Conservation (phyloP, 2,888 invertebrate species). For the Sarcophaga subvicina region DNA sequence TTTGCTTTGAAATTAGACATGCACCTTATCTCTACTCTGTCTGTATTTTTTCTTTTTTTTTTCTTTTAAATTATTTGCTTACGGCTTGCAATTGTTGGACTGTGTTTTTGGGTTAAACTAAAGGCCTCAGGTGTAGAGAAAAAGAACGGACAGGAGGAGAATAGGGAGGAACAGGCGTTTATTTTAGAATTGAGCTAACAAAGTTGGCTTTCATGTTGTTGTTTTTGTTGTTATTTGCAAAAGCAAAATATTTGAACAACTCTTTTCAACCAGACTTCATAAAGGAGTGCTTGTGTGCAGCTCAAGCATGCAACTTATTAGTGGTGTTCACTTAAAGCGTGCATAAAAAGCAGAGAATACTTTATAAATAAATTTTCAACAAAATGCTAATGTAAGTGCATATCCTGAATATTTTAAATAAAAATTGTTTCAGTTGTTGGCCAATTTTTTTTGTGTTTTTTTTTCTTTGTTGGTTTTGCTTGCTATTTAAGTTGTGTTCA, state of each 20-base stretch:
- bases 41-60: not conserved
- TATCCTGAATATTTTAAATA: too few species aligned
- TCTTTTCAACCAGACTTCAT: conserved; percentile 16
- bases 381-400: too few species aligned
- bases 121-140: not conserved
- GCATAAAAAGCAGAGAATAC: too few species aligned
- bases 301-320: conserved; percentile 13
- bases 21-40: not conserved
- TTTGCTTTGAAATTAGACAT: conserved; percentile 33
- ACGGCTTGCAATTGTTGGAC: not conserved
- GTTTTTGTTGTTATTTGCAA: not conserved
- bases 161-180: not conserved
- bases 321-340: not conserved
- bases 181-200: not conserved
- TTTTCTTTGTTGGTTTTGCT: not conserved
- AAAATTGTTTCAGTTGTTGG: too few species aligned
- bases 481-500: conserved; percentile 35
- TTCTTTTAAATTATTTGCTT: conserved; percentile 6
- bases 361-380: too few species aligned
- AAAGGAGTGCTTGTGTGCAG: conserved; percentile 16
- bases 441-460: too few species aligned
- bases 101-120: conserved; percentile 27
- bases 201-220: conserved; percentile 18
- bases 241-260: conserved; percentile 35
- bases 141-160: too few species aligned